Base-by-base conservation (phyloP, 2,888 invertebrate species). In the Muscina levida region DNA sequence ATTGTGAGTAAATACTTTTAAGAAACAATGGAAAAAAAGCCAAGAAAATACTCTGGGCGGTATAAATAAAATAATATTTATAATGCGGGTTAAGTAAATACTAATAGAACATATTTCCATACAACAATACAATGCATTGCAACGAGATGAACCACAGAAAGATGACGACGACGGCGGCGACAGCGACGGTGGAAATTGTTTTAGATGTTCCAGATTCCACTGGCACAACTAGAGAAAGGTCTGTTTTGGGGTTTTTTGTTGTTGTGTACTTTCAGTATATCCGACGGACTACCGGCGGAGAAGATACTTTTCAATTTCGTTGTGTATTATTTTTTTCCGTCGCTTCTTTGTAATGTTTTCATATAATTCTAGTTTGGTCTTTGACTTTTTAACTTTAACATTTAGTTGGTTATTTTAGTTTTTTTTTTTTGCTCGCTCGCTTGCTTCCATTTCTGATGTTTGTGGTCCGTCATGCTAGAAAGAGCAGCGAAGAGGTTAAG, bases 401-500 rank as follows among this genome's bases (percentile, higher is more conserved):
- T 53, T 51, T 51, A 10, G 24, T 53, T 53, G 53, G 22, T 13
- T 53, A 8, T 4, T 57, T 22, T 6, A 48, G 51, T 31, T 26
- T 66, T 53, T 46, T 10, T 17, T 62, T 48, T 65, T 48, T 22
- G 51, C 26, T 17, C 39, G 11, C 44, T 66, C 13, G 65, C 51
- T 26, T 42, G 15, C 24, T 59, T 24, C 51, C 31, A 37, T 15
- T 42, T 31, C 15, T 31, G 42, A 1, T 10, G 46, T 42, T 26
- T 68, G 37, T 37, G 51, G 51, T 51, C 46, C 73, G 59, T 75
- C 76, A 78, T 73, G 80, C 71, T 76, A 71, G 80, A 70, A 78
- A 78, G 75, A 80, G 73, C 77, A 31, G 8, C 31, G 31, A 31
- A 8, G 62, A 51, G 80, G 79, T 83, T 79, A 83, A 81, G 82